Conservation (phyloP, 2,888 invertebrate species). For the Clusia tigrina region DNA sequence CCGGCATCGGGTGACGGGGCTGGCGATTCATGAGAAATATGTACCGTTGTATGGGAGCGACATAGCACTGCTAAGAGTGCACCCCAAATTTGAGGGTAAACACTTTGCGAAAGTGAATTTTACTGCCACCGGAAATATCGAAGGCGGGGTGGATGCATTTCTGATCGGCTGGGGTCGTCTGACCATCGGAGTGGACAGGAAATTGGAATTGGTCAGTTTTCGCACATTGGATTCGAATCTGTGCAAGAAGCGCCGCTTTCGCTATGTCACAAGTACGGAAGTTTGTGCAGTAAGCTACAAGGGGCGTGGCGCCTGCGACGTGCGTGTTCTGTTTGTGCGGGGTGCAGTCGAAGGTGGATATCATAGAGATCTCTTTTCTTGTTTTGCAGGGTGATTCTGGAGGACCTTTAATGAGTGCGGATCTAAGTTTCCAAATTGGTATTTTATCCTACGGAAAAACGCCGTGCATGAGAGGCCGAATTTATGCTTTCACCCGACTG, state of each 20-base stretch:
- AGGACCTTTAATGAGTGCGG: slow-evolving; percentile 51
- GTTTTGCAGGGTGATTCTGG: slow-evolving; percentile 59
- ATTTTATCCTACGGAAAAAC: slow-evolving; percentile 55
- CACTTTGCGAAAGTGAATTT: slow-evolving; percentile 35
- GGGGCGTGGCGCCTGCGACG: slow-evolving; percentile 58
- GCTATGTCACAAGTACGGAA: slow-evolving; percentile 46
- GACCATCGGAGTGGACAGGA: slow-evolving; percentile 23
- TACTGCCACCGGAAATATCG: slow-evolving; percentile 21
- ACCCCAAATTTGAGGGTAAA: slow-evolving; percentile 45
- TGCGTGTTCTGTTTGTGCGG: slow-evolving; percentile 35
- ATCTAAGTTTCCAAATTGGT: slow-evolving; percentile 45
- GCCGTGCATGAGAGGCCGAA: slow-evolving; percentile 33
- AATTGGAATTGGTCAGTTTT: slow-evolving; percentile 47
- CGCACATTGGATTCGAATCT: slow-evolving; percentile 44
- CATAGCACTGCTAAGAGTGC: slow-evolving; percentile 50
- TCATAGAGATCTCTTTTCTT: too few relatives aligned
- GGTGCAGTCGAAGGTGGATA: too few relatives aligned
- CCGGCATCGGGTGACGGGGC: slow-evolving; percentile 40
- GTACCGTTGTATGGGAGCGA: slow-evolving; percentile 48
- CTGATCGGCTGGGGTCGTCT: slow-evolving; percentile 58
- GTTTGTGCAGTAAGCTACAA: slow-evolving; percentile 52
- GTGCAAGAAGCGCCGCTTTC: slow-evolving; percentile 43
- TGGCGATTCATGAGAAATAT: slow-evolving; percentile 47
- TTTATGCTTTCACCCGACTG: slow-evolving; percentile 46
- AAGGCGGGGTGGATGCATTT: slow-evolving; percentile 23